Conservation (phyloP, 2,888 invertebrate species). For the Anaspis maculata region DNA sequence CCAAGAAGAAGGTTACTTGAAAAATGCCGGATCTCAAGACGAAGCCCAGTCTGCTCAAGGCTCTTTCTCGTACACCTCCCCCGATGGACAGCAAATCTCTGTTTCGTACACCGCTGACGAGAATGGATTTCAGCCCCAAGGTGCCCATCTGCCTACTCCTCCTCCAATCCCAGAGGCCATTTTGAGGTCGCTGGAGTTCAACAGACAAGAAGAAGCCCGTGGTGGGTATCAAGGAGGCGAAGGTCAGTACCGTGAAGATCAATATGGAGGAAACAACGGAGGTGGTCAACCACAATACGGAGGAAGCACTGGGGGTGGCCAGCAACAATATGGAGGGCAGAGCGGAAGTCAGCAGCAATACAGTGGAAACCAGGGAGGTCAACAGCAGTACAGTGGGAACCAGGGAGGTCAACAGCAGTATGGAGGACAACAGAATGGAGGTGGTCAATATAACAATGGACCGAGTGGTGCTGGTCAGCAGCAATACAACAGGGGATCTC, state of each 20-base stretch:
- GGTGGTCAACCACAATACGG: slow-evolving; percentile 20
- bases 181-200: slow-evolving; percentile 33
- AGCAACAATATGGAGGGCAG: slow-evolving; percentile 3
- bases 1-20: slow-evolving; percentile 28
- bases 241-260: slow-evolving; percentile 22
- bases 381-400: slow-evolving; percentile 4
- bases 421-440: slow-evolving; percentile 3
- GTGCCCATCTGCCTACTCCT: slow-evolving; percentile 50
- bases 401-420: slow-evolving; percentile 3
- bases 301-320: slow-evolving; percentile 9
- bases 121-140: slow-evolving; percentile 48
- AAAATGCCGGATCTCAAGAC: slow-evolving; percentile 29
- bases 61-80: slow-evolving; percentile 30
- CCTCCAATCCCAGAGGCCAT: slow-evolving; percentile 53
- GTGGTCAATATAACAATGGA: slow-evolving; percentile 2
- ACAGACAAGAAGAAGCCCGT: slow-evolving; percentile 27
- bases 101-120: slow-evolving; percentile 49
- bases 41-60: slow-evolving; percentile 29
- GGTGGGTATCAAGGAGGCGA: slow-evolving; percentile 27
- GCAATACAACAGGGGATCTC: slow-evolving; percentile 2
- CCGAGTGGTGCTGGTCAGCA: slow-evolving; percentile 15
- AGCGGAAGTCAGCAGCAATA: slow-evolving; percentile 15
- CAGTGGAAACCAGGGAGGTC: neutral
- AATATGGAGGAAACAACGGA: too few relatives aligned
- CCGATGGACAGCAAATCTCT: slow-evolving; percentile 30